A percentile compares a stretch with the other conserved stretches of the same genome.
Evolutionary conservation across 2,113 vertebrate genomes (phyloP).

Genomic region (Cathartes aura): DNA sequence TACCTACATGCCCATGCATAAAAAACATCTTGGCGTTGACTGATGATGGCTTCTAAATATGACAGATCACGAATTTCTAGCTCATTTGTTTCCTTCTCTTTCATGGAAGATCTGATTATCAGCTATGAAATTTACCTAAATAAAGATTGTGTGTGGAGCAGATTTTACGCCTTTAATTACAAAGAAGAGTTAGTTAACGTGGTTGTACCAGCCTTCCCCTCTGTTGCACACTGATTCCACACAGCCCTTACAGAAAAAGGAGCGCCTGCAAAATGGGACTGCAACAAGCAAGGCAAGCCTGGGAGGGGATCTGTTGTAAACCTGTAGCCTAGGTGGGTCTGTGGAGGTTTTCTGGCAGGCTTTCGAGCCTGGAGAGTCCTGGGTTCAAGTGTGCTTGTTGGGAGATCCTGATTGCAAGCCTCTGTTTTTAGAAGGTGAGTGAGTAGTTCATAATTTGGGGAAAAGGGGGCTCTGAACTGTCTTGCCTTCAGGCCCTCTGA

Average conservation of each 20-base stretch:
- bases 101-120: constrained; percentile 17
- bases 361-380: background rate
- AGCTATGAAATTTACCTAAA: constrained; percentile 28
- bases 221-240: background rate
- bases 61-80: constrained; percentile 16
- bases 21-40: background rate
- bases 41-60: constrained; percentile 33
- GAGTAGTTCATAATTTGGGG: background rate
- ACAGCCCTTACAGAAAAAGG: background rate
- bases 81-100: constrained; percentile 18
- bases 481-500: constrained; percentile 14
- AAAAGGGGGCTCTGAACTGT: background rate
- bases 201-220: background rate
- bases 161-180: constrained; percentile 44
- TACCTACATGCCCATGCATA: background rate
- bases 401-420: background rate
- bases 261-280: background rate
- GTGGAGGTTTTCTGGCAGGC: background rate
- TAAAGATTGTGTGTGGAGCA: constrained; percentile 26
- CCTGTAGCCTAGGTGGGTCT: background rate
- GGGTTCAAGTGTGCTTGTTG: background rate
- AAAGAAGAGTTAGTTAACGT: background rate
- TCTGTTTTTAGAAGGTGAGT: background rate
- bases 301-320: background rate
- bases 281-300: background rate